These are phyloP conservation scores for Copsychus sechellarum DNA, from an alignment of 2,113 vertebrate species.

Conservation along the genomic window DNA sequence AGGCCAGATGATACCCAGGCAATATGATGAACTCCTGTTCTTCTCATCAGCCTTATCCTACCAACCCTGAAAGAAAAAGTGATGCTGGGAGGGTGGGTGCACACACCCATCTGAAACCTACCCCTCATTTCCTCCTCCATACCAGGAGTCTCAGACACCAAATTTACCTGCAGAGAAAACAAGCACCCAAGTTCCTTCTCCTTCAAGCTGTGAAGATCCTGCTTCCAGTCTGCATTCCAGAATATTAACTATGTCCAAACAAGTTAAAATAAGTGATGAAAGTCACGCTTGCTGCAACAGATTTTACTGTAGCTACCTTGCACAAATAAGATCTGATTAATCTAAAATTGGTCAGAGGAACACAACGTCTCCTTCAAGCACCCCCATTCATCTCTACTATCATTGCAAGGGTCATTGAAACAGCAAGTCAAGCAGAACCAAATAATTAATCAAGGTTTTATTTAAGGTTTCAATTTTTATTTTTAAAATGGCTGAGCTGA, in stretches of 20 bases:
- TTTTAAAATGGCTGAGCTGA: slow-evolving; percentile 3
- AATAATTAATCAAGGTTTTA: neutral
- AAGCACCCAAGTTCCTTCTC: neutral
- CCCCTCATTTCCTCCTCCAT: neutral
- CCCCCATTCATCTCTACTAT: neutral
- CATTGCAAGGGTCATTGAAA: neutral
- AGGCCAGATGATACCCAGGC: neutral
- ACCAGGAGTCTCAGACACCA: neutral
- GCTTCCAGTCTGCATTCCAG: neutral
- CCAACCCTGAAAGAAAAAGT: neutral
- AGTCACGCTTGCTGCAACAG: neutral
- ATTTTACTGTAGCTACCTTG: neutral
- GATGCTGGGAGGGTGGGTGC: neutral
- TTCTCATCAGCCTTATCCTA: neutral
- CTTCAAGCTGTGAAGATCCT: neutral
- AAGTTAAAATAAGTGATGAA: neutral
- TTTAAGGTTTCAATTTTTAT: neutral
- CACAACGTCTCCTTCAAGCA: neutral
- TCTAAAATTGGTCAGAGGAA: neutral
- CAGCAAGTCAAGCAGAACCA: neutral
- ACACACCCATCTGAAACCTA: neutral
- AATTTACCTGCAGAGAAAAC: neutral
- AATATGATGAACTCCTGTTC: neutral
- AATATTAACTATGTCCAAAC: neutral
- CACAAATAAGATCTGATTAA: neutral